Evolutionary conservation across 1,140 invertebrate species (phyloP), one percentile per base, ranked within the genome.

Genomic region (Drosophila ironensis): DNA sequence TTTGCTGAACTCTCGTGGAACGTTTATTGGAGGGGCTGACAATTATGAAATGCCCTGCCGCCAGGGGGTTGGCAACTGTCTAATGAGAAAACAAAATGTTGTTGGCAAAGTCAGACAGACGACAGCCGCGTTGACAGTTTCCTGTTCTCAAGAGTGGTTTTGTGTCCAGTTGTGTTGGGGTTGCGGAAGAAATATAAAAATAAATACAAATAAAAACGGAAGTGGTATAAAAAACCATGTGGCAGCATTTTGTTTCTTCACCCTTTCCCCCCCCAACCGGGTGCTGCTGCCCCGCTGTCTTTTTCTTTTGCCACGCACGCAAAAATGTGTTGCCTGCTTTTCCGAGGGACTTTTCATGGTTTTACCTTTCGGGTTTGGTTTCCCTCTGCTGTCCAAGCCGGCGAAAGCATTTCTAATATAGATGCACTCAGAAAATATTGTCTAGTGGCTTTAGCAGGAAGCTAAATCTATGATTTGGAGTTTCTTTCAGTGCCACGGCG

Each of bases 151-250:
- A 3, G 20, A 3, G 20, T 33, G 41, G 27, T 27, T 12, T 22
- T 47, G n/a, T 9, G 3, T 12, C 12, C 33, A 35, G n/a, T n/a
- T n/a, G n/a, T n/a, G 33, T 35, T 35, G 33, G 33, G 33, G 33
- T 35, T 16, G 5, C 7, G 14, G 27, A 20, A 24, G 35, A 16
- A 30, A 20, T 33, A 82, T 70, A 70, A 73, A 82, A 76, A 82
- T 76, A 82, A 76, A 82, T 70, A 73, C 64, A 60, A 57, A 81
- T 68, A 73, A 63, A 78, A 84, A 30, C 78, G 78, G 73, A 82
- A 82, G 80, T 78, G 73, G 76, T 69, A 84, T 84, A 84, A 84
- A 77, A 76, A 78, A 77, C 73, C 78, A 82, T 82, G 78, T 82
- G 78, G 54, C 78, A 84, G 78, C 73, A 77, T 77, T 84, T 84